Evolutionary conservation across 2,888 invertebrate species (phyloP).

Genomic region (Hirudinaria manillensis): DNA sequence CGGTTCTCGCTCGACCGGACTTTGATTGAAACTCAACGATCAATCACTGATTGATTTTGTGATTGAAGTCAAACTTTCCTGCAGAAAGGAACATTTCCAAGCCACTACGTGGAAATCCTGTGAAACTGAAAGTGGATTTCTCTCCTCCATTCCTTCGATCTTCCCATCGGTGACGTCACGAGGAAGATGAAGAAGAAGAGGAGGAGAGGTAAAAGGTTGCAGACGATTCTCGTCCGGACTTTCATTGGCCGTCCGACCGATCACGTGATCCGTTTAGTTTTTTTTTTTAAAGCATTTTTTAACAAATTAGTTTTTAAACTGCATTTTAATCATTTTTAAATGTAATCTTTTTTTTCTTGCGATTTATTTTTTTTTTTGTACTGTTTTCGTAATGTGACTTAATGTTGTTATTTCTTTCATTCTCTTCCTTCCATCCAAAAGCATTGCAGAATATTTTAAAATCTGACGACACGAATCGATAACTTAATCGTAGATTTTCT

Average conservation of each 20-base stretch:
- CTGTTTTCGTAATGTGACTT: too few relatives aligned
- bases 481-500: too few relatives aligned
- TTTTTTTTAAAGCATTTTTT: too few relatives aligned
- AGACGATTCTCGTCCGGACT: neutral
- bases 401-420: too few relatives aligned
- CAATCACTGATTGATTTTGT: neutral
- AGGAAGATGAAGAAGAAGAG: neutral
- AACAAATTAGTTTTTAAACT: too few relatives aligned
- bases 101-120: constrained; percentile 24
- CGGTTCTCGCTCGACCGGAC: neutral
- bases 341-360: too few relatives aligned
- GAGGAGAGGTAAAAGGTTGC: neutral
- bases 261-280: too few relatives aligned
- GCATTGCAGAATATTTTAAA: too few relatives aligned
- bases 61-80: neutral
- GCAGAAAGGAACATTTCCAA: constrained; percentile 20
- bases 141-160: neutral
- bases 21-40: neutral
- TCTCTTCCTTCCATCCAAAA: too few relatives aligned
- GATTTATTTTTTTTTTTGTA: too few relatives aligned
- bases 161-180: neutral
- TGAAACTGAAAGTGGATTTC: neutral
- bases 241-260: neutral
- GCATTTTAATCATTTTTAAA: too few relatives aligned
- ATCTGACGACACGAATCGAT: too few relatives aligned